These are phyloP conservation scores for Anoplolepis gracilipes DNA, from an alignment of 1,140 invertebrate genomes.

Conservation along the genomic window DNA sequence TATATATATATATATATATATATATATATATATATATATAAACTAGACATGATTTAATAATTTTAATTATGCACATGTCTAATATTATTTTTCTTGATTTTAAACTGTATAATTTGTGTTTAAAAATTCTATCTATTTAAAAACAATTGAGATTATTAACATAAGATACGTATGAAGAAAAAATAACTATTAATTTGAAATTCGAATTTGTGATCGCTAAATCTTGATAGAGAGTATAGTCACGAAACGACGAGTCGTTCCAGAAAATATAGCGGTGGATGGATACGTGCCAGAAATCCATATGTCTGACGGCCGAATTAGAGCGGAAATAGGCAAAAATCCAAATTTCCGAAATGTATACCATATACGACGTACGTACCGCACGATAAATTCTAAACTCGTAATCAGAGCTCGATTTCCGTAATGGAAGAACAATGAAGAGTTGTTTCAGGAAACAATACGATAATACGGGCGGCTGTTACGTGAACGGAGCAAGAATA, in stretches of 20 bases:
- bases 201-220: slow-evolving; percentile 68
- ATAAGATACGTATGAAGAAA: not conserved
- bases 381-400: slow-evolving; percentile 43
- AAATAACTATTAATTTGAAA: not conserved
- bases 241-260: slow-evolving; percentile 44
- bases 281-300: slow-evolving; percentile 71
- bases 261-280: slow-evolving; percentile 62
- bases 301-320: slow-evolving; percentile 56
- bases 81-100: not conserved
- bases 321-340: slow-evolving; percentile 73
- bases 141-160: not conserved
- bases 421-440: slow-evolving; percentile 56
- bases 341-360: slow-evolving; percentile 71
- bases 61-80: not conserved
- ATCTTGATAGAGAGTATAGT: slow-evolving; percentile 61
- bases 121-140: not conserved
- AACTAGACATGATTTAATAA: not conserved
- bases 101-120: not conserved
- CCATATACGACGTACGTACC: slow-evolving; percentile 16
- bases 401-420: slow-evolving; percentile 38
- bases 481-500: slow-evolving; percentile 44
- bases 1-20: too few species aligned
- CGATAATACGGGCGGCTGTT: slow-evolving; percentile 34
- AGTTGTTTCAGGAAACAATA: slow-evolving; percentile 33
- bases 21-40: too few species aligned